phyloP scores from a whole-genome alignment of 2,113 vertebrate genomes.

The Zootoca vivipara region DNA sequence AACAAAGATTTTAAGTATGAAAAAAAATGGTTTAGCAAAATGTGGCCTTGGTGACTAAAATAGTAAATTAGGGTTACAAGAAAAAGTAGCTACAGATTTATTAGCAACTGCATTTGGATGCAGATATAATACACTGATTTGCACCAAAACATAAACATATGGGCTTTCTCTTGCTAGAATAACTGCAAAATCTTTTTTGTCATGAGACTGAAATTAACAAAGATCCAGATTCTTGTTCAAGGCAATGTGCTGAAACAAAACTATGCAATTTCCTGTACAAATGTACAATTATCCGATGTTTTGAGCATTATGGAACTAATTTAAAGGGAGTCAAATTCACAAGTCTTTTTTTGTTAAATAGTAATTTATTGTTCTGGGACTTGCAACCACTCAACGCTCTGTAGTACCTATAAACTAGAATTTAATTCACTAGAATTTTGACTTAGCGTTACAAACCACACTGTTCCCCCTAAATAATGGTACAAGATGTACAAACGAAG shows the following conservation, averaged over 20 bases:
- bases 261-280: neutral
- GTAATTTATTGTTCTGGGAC: constrained; percentile 17
- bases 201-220: neutral
- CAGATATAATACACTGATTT: neutral
- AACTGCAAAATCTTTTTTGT: neutral
- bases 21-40: neutral
- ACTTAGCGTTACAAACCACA: neutral
- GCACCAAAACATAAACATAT: neutral
- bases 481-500: neutral
- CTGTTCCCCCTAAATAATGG: neutral
- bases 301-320: constrained; percentile 7
- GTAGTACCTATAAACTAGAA: neutral
- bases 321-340: neutral
- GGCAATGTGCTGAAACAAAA: neutral
- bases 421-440: constrained; percentile 9
- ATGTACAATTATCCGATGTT: neutral
- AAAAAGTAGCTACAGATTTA: neutral
- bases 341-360: neutral
- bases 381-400: neutral
- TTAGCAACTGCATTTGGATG: neutral
- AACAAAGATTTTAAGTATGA: neutral
- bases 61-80: neutral
- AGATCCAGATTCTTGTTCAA: neutral
- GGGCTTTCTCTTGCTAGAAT: neutral
- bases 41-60: neutral